These are phyloP conservation scores for Malachius bipustulatus DNA, from an alignment of 2,888 invertebrate genomes.

Conservation along the genomic window DNA sequence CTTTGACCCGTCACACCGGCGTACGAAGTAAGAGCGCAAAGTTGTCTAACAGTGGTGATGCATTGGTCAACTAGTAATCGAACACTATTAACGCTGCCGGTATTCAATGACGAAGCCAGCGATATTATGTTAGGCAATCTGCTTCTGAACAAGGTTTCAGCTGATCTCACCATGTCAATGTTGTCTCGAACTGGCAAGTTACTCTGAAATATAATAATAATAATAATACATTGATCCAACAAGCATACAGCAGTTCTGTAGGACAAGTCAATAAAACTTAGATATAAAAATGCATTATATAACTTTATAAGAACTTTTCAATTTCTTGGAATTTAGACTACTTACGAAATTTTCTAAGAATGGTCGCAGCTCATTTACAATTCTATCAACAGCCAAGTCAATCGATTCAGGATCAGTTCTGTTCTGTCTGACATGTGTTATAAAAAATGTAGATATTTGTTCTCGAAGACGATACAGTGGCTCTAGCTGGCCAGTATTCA, in stretches of 20 bases:
- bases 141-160: slow-evolving; percentile 28
- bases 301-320: too few relatives aligned
- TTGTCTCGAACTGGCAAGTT: slow-evolving; percentile 28
- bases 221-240: neutral
- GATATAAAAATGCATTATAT: too few relatives aligned
- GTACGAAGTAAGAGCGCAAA: slow-evolving; percentile 29
- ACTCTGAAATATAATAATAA: slow-evolving; percentile 21
- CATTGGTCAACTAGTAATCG: slow-evolving; percentile 27
- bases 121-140: slow-evolving; percentile 31
- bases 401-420: slow-evolving; percentile 35
- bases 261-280: too few relatives aligned
- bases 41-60: slow-evolving; percentile 24
- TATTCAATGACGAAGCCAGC: slow-evolving; percentile 22
- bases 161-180: slow-evolving; percentile 32
- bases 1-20: slow-evolving; percentile 33
- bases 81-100: slow-evolving; percentile 23
- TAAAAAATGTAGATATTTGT: slow-evolving; percentile 39
- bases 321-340: slow-evolving; percentile 16
- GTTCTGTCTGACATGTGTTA: slow-evolving; percentile 36
- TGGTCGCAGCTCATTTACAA: slow-evolving; percentile 37
- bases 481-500: slow-evolving; percentile 32
- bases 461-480: slow-evolving; percentile 38
- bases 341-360: slow-evolving; percentile 38
- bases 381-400: slow-evolving; percentile 34
- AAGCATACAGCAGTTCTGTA: too few relatives aligned